These are phyloP conservation scores for Aplidium turbinatum DNA, from an alignment of 23 tunicate species.

Conservation along the genomic window DNA sequence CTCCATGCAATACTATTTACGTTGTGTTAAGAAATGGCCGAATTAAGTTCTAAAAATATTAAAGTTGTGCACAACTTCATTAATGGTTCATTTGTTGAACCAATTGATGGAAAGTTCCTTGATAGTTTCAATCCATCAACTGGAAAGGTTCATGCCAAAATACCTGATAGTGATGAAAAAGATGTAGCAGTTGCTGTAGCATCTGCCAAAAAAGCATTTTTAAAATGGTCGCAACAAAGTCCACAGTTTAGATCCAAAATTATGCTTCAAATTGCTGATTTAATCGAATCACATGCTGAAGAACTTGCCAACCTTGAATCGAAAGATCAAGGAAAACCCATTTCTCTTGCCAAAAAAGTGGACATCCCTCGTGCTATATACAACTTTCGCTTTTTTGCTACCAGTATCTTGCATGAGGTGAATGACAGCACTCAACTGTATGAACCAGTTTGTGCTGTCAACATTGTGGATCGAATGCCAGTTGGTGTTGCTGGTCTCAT, in stretches of 20 bases:
- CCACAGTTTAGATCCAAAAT: conserved; percentile 51
- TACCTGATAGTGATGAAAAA: conserved; percentile 49
- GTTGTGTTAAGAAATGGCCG: too few relatives aligned
- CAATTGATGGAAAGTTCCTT: conserved; percentile 32
- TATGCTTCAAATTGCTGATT: conserved; percentile 80
- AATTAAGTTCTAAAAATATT: neutral
- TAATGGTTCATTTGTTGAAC: conserved; percentile 47
- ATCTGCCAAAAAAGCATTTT: conserved; percentile 63
- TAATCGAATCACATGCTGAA: conserved; percentile 55
- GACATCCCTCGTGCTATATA: conserved; percentile 83
- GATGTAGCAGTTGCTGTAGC: conserved; percentile 72
- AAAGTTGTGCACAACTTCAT: conserved; percentile 48
- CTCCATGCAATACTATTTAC: too few relatives aligned
- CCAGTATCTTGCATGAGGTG: conserved; percentile 43
- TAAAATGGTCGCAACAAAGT: conserved; percentile 64
- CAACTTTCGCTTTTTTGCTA: conserved; percentile 89
- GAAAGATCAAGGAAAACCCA: conserved; percentile 90
- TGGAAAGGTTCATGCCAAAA: conserved; percentile 56
- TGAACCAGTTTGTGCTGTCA: conserved; percentile 24
- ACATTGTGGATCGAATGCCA: conserved; percentile 69
- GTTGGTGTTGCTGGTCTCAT: conserved; percentile 94
- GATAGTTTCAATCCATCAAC: conserved; percentile 70
- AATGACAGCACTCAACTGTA: conserved; percentile 24
- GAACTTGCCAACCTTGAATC: conserved; percentile 79
- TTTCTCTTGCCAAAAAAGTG: conserved; percentile 54